Percentiles rank a stretch among this genome's conserved stretches.
These are phyloP conservation scores for Clarias platycephalus DNA, from an alignment of 2,797 vertebrate genomes.

Conservation along the genomic window DNA sequence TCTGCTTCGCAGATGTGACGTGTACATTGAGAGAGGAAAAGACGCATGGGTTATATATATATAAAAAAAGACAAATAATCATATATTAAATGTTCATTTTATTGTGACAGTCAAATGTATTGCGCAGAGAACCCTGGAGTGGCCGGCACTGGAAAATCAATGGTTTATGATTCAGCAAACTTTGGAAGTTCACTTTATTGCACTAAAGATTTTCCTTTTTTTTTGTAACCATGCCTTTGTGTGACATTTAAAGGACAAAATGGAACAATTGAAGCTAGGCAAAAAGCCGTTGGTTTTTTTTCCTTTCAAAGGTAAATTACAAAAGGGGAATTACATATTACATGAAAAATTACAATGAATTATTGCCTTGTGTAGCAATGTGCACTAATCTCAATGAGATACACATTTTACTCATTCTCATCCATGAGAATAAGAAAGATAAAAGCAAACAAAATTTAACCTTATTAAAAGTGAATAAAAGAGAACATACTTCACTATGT, in stretches of 20 bases:
- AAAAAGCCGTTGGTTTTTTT: constrained; percentile 75
- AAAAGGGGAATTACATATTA: constrained; percentile 71
- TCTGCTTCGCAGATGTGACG: constrained; percentile 75
- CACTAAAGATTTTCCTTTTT: constrained; percentile 84
- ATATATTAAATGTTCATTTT: constrained; percentile 75
- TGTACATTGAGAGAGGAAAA: constrained; percentile 76
- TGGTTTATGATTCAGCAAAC: constrained; percentile 83
- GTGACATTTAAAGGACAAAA: constrained; percentile 92
- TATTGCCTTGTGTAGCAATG: constrained; percentile 99
- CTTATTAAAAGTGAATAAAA: constrained; percentile 78
- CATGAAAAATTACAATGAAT: constrained; percentile 87
- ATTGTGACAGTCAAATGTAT: constrained; percentile 69
- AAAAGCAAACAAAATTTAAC: constrained; percentile 72
- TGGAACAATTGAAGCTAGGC: constrained; percentile 87
- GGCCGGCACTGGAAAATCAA: constrained; percentile 78
- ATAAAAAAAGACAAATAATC: constrained; percentile 67
- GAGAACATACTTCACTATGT: constrained; percentile 97
- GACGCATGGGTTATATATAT: constrained; percentile 76
- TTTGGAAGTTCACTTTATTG: constrained; percentile 92
- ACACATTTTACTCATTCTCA: constrained; percentile 99
- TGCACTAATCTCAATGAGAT: constrained; percentile 99
- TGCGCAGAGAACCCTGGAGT: constrained; percentile 75
- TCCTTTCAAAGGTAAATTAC: constrained; percentile 71
- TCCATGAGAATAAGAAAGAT: constrained; percentile 98
- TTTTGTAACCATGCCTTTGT: constrained; percentile 92